Conservation (phyloP, 2,888 invertebrate genomes). For the Phoenoteleia sp. region DNA sequence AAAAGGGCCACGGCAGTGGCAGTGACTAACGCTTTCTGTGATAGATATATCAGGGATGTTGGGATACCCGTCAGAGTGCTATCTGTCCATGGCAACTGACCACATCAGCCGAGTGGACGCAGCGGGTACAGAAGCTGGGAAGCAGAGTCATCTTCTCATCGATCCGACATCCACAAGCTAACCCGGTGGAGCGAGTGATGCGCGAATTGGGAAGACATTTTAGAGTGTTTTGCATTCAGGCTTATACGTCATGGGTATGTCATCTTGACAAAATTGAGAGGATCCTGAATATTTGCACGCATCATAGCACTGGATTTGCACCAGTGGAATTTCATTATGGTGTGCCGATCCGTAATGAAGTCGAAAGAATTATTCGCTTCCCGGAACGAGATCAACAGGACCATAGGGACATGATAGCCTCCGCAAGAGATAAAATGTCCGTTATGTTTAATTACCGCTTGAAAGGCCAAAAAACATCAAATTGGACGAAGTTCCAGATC, state of each 20-base stretch:
- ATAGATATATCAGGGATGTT: neutral
- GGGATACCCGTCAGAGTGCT: neutral
- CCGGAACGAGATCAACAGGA: too few species aligned
- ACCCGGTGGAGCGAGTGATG: slow-evolving; percentile 73
- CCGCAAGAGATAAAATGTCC: neutral
- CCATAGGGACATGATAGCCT: too few species aligned
- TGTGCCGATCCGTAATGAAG: neutral
- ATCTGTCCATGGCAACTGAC: slow-evolving; percentile 52
- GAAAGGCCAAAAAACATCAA: too few species aligned
- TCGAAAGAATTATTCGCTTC: neutral
- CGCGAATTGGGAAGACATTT: slow-evolving; percentile 67
- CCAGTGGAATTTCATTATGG: slow-evolving; percentile 44
- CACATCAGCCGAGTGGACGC: slow-evolving; percentile 35
- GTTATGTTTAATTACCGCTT: neutral
- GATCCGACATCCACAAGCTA: slow-evolving; percentile 70
- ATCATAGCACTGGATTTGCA: slow-evolving; percentile 31
- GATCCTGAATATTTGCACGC: slow-evolving; percentile 1
- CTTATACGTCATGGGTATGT: neutral
- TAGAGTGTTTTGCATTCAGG: slow-evolving; percentile 1
- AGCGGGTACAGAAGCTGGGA: neutral
- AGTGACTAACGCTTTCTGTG: neutral
- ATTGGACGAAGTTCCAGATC: too few species aligned
- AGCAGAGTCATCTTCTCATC: neutral
- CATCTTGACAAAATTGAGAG: neutral
- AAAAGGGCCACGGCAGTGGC: neutral